Evolutionary conservation across 2,797 vertebrate genomes (phyloP), one percentile per base, ranked within the genome.

Genomic region (Malurus leucopterus): DNA sequence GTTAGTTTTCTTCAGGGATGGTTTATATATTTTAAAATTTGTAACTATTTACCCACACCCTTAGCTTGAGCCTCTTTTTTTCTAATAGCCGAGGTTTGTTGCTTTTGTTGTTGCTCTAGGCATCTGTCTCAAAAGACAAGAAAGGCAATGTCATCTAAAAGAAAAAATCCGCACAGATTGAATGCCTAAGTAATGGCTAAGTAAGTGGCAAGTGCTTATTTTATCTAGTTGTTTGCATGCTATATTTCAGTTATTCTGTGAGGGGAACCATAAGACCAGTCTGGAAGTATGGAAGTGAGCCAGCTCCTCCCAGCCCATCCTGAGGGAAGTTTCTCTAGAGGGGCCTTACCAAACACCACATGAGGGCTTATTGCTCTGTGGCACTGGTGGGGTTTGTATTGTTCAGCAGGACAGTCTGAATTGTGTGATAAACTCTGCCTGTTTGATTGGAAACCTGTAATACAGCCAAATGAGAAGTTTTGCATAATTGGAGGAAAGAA

Each of bases 351-450:
- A 55, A 41, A 13, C 23, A 67, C 29, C 26, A 38, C 7, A 29
- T 1, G 24, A 55, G 1, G 8, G 16, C 13, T 62, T 14, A 12
- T 43, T 75, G 80, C 77, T 58, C 5, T 79, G 47, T 2, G 0
- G 15, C 26, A 36, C 15, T 44, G 47, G n/a, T 72, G 46, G 41
- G 20, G 5, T 57, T 88, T 67, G 4, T 26, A 12, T 32, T 72
- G 71, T 63, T 86, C 15, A 46, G 38, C 15, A 70, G 24, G 63
- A 57, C 8, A 41, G 22, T 50, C 64, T 82, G 81, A 90, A 63
- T 29, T 23, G 11, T 36, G 78, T 91, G 74, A 78, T 88, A 82
- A 93, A 82, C 8, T 19, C n/a, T 63, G 22, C 9, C 30, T 49
- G 8, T 84, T 84, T 1, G 3, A 70, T 73, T 55, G 54, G 81